Conservation (phyloP, 2,888 invertebrate genomes). For the Drosophila leonis region DNA sequence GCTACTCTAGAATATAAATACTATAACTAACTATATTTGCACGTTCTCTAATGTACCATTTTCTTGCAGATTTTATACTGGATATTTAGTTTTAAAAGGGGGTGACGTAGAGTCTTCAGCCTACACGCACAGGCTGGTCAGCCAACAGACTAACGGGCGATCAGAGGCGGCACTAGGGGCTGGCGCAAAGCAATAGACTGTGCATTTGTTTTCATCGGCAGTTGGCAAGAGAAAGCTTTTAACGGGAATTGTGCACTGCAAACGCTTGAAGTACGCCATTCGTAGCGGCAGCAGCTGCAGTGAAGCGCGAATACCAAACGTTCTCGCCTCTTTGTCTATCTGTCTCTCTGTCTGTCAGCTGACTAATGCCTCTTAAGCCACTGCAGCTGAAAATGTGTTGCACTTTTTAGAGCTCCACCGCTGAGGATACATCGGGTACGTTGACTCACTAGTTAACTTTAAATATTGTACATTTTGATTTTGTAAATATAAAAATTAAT, state of each 20-base stretch:
- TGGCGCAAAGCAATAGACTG: constrained; percentile 38
- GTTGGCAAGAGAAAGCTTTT: constrained; percentile 77
- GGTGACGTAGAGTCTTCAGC: not conserved
- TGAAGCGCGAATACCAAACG: constrained; percentile 19
- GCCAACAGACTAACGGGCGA: constrained; percentile 9
- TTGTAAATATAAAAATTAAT: not conserved
- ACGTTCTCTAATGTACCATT: not conserved
- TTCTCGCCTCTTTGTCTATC: constrained; percentile 3
- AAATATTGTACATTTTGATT: not conserved
- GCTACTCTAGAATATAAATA: not conserved
- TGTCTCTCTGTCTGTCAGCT: not conserved
- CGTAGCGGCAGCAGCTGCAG: constrained; percentile 21
- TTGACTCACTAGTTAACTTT: not conserved
- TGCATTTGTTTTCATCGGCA: constrained; percentile 68
- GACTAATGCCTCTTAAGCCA: constrained; percentile 35
- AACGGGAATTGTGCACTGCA: constrained; percentile 70
- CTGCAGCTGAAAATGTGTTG: constrained; percentile 45
- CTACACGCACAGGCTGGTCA: constrained; percentile 26
- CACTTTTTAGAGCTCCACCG: constrained; percentile 7
- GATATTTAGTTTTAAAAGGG: not conserved
- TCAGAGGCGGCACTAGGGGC: constrained; percentile 1
- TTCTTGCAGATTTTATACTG: not conserved
- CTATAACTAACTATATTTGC: no score
- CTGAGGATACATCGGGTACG: constrained; percentile 22
- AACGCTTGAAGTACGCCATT: constrained; percentile 55